phyloP scores from a whole-genome alignment of 2,113 vertebrate genomes.

The Thymallus thymallus region DNA sequence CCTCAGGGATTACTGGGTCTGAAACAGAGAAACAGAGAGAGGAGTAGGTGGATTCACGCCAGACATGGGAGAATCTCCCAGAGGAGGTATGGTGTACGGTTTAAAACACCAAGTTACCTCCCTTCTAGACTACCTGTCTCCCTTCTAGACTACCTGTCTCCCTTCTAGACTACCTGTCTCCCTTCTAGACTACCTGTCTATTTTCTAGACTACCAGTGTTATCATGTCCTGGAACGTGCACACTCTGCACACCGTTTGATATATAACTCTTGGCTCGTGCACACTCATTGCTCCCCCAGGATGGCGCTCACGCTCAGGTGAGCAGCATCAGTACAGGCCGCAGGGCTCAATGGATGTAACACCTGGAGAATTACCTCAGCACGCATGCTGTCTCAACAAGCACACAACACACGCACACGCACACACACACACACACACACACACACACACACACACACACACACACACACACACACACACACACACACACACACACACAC shows the following conservation, averaged over 20 bases:
- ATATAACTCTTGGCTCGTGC: neutral
- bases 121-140: too few species aligned
- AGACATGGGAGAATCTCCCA: too few species aligned
- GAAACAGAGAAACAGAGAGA: neutral
- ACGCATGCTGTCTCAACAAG: conserved; percentile 63
- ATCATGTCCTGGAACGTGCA: neutral
- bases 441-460: neutral
- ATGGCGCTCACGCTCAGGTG: conserved; percentile 52
- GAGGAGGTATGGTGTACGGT: too few species aligned
- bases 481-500: too few species aligned
- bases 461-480: too few species aligned
- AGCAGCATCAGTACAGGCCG: conserved; percentile 54
- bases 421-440: conserved; percentile 1
- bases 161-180: too few species aligned
- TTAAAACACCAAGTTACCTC: too few species aligned
- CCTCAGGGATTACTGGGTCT: neutral
- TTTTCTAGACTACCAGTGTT: too few species aligned
- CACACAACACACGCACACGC: neutral
- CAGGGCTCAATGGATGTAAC: conserved; percentile 67
- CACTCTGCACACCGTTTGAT: neutral
- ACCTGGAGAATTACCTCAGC: conserved; percentile 78
- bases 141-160: too few species aligned
- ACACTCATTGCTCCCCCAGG: conserved; percentile 52
- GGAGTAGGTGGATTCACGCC: too few species aligned
- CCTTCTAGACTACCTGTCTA: too few species aligned